Evolutionary conservation across 2,888 invertebrate species (phyloP).

Genomic region (Lithosia quadra): DNA sequence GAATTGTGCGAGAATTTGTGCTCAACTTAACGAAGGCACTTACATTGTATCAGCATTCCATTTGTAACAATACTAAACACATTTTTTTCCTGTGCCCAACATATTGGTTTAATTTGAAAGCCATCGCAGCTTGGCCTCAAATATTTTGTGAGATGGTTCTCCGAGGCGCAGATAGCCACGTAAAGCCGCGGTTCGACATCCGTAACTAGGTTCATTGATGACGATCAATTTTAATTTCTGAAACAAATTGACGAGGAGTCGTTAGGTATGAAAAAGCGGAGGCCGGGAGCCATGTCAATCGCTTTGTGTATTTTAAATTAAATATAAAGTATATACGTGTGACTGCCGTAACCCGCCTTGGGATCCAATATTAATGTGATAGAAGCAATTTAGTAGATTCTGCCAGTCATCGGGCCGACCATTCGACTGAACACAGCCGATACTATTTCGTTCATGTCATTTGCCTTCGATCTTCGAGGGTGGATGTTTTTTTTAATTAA

Average conservation of each 20-base stretch:
- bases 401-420: conserved; percentile 77
- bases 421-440: conserved; percentile 58
- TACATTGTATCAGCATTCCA: conserved; percentile 9
- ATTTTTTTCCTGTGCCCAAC: conserved; percentile 3
- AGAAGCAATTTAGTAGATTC: conserved; percentile 76
- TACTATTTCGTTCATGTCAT: conserved; percentile 65
- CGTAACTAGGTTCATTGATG: conserved; percentile 62
- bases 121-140: conserved; percentile 34
- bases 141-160: conserved; percentile 25
- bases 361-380: conserved; percentile 57
- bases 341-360: conserved; percentile 65
- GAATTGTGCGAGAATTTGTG: not conserved
- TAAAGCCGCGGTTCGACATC: conserved; percentile 52
- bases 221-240: conserved; percentile 61
- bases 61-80: conserved; percentile 1
- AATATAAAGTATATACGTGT: conserved; percentile 75
- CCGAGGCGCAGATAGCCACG: conserved; percentile 16
- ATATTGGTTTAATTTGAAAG: conserved; percentile 33
- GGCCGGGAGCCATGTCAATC: conserved; percentile 78
- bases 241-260: conserved; percentile 70
- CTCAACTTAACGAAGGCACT: not conserved
- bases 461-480: conserved; percentile 57
- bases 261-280: conserved; percentile 72
- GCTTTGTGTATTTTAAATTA: conserved; percentile 84
- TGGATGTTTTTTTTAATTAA: conserved; percentile 62